Conservation (phyloP, 2,888 invertebrate genomes). For the Calephelis perditalis region DNA sequence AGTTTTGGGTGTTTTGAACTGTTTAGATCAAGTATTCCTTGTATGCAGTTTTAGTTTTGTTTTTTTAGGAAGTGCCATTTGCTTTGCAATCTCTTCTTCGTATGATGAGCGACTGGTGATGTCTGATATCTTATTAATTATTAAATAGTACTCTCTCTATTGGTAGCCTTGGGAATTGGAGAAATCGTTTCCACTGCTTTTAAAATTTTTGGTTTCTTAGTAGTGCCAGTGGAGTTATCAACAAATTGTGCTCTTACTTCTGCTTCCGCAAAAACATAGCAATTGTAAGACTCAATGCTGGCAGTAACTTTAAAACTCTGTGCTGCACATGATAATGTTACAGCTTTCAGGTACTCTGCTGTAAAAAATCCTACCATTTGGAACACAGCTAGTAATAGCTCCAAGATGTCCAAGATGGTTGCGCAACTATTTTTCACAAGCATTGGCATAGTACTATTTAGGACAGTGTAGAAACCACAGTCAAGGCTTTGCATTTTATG, state of each 20-base stretch:
- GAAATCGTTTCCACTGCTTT: neutral
- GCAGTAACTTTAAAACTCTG: neutral
- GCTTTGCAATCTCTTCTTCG: constrained; percentile 1
- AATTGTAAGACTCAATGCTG: neutral
- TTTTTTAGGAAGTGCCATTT: constrained; percentile 1
- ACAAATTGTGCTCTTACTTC: neutral
- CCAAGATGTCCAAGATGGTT: constrained; percentile 30
- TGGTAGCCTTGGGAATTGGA: neutral
- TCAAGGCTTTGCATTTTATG: constrained; percentile 28
- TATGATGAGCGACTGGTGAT: neutral
- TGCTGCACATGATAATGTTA: neutral
- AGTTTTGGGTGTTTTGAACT: constrained; percentile 2
- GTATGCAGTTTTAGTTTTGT: neutral
- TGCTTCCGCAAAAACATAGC: neutral
- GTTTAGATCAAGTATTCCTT: neutral
- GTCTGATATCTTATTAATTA: neutral
- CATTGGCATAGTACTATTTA: constrained; percentile 30
- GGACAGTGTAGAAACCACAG: constrained; percentile 19
- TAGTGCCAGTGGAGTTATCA: neutral
- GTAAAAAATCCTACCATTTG: constrained; percentile 11
- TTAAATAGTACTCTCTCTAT: neutral
- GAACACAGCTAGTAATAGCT: constrained; percentile 19
- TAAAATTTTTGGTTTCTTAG: constrained; percentile 1
- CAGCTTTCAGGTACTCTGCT: constrained; percentile 1
- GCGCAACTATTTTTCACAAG: constrained; percentile 33